Conservation (phyloP, 2,113 vertebrate species). For the Pantherophis guttatus region DNA sequence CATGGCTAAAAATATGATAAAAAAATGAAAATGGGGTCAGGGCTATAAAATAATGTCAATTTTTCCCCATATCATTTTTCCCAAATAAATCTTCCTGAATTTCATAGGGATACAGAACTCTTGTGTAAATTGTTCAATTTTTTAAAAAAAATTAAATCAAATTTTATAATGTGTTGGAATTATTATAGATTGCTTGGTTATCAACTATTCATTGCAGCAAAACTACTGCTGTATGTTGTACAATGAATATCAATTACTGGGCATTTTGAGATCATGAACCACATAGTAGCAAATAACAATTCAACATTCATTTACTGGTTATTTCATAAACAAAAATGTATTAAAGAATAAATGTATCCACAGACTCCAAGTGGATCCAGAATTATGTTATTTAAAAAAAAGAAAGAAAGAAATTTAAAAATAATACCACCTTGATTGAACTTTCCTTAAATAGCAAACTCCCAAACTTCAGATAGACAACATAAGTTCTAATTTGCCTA, state of each 20-base stretch:
- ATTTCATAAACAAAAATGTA: background rate
- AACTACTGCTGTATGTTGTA: background rate
- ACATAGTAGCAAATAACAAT: constrained; percentile 26
- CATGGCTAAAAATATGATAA: background rate
- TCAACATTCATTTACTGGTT: background rate
- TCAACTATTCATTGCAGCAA: constrained; percentile 34
- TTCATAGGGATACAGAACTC: background rate
- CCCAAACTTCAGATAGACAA: background rate
- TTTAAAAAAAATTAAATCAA: constrained; percentile 23
- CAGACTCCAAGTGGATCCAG: background rate
- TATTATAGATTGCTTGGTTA: constrained; percentile 42
- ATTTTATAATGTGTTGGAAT: constrained; percentile 25
- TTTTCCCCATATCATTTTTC: background rate
- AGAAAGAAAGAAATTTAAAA: background rate
- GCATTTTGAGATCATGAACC: background rate
- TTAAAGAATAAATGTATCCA: background rate
- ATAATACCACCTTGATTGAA: background rate
- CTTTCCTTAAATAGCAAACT: background rate
- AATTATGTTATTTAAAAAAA: background rate
- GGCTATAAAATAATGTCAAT: background rate
- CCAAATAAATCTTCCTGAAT: background rate
- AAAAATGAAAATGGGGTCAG: background rate
- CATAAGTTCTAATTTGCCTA: background rate
- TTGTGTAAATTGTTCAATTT: background rate
- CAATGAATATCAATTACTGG: background rate